Base-by-base conservation (phyloP, 2,113 vertebrate species). In the Benthochromis sp. region DNA sequence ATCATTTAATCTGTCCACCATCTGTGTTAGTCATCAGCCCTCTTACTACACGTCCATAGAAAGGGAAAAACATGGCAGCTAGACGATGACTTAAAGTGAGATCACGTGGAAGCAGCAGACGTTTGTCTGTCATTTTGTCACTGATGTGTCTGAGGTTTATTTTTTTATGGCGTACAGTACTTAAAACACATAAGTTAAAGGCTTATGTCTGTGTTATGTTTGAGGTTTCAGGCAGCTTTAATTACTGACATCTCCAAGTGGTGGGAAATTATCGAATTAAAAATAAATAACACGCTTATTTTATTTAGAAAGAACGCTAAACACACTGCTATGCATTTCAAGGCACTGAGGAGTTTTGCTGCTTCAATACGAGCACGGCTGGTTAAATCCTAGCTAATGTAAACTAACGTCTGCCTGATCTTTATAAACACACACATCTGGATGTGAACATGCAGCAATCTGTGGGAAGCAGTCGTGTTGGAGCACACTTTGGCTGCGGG, bases 21-120 rank as follows among this genome's bases (percentile, higher is more conserved):
- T 95, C 88, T 94, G 94, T 85, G 84, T 91, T 93, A 91, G 85
- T 93, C 93, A 95, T 89, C 53, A 57, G 38, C 53, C 86, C 78
- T 88, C 82, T 87, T 86, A 54, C 73, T 88, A 88, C 90, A 89
- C 86, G 92, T 87, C 90, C 83, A 90, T 85, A 83, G 93, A 88
- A 84, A 91, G 87, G 89, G 88, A 90, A 90, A 52, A 90, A 61
- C 80, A 59, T 11, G 31, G 47, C 36, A 91, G 91, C 94, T 88
- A 94, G 94, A 96, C 94, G 82, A 81, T 94, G 93, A 95, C 93
- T 92, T 55, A 79, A 88, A 82, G 88, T 89, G 89, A 94, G 89
- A 50, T 92, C 94, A 94, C 86, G 69, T 92, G 88, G 80, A 90
- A 71, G 71, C 78, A 84, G 85, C 57, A 55, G 53, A 86, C 43